phyloP scores from a whole-genome alignment of 1,140 invertebrate genomes.

The Bombus pascuorum region DNA sequence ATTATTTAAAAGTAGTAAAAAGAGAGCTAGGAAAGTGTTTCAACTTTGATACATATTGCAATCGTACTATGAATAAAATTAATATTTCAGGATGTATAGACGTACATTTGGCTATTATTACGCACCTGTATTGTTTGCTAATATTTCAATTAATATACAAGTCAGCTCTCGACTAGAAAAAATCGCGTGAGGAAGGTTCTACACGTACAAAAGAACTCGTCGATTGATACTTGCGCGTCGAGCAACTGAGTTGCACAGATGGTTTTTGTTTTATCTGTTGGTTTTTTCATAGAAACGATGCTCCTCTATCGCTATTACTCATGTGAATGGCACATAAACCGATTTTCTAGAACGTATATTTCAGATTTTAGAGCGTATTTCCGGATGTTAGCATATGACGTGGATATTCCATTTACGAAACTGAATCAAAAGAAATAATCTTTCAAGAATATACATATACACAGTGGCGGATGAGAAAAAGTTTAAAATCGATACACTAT shows the following conservation, averaged over 20 bases:
- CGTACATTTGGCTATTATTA: neutral
- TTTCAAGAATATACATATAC: neutral
- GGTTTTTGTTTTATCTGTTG: neutral
- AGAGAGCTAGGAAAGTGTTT: no score
- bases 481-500: no score
- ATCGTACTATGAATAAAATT: neutral
- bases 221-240: no score
- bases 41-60: no score
- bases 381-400: constrained; percentile 33
- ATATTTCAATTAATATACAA: constrained; percentile 27
- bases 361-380: neutral
- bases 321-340: neutral
- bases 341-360: constrained; percentile 15
- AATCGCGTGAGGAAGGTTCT: neutral
- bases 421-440: neutral
- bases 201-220: neutral
- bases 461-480: no score
- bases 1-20: neutral
- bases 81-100: neutral
- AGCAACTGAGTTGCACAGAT: neutral
- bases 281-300: neutral
- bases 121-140: constrained; percentile 18
- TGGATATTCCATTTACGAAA: neutral
- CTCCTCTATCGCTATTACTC: neutral
- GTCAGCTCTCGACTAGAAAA: neutral